phyloP scores from a whole-genome alignment of 2,797 vertebrate genomes.

The Hydrolagus colliei region DNA sequence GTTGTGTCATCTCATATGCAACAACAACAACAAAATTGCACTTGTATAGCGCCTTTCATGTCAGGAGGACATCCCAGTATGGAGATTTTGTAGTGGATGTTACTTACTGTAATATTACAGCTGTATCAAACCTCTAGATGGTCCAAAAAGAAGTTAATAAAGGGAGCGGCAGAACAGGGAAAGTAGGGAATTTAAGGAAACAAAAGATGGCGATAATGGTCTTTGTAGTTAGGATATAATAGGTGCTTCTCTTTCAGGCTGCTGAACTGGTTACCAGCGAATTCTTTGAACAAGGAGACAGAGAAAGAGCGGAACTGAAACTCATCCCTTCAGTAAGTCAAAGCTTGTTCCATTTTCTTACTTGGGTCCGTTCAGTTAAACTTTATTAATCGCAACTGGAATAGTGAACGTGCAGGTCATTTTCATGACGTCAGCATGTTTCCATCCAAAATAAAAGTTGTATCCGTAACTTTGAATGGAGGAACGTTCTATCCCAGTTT shows the following conservation, averaged over 20 bases:
- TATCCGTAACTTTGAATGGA: not conserved
- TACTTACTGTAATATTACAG: too few relatives aligned
- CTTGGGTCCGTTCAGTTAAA: not conserved
- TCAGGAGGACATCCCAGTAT: too few relatives aligned
- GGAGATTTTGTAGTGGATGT: too few relatives aligned
- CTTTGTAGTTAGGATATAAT: not conserved
- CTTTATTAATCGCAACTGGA: not conserved
- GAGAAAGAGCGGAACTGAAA: constrained; percentile 92
- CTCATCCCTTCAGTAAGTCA: constrained; percentile 87
- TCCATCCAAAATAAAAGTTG: not conserved
- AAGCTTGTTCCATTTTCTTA: not conserved
- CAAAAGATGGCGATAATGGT: not conserved
- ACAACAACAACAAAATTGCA: too few relatives aligned
- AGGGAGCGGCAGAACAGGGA: not conserved
- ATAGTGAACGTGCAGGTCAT: not conserved
- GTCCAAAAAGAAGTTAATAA: not conserved
- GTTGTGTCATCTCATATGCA: too few relatives aligned
- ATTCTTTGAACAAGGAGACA: constrained; percentile 97
- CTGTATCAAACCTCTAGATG: too few relatives aligned
- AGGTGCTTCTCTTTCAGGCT: constrained; percentile 60
- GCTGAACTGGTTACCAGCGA: constrained; percentile 96
- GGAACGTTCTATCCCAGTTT: not conserved
- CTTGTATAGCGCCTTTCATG: too few relatives aligned
- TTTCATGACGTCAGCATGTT: not conserved
- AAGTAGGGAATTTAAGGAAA: constrained; percentile 2